Evolutionary conservation across 2,797 vertebrate species (phyloP).

Genomic region (Leuciscus waleckii): DNA sequence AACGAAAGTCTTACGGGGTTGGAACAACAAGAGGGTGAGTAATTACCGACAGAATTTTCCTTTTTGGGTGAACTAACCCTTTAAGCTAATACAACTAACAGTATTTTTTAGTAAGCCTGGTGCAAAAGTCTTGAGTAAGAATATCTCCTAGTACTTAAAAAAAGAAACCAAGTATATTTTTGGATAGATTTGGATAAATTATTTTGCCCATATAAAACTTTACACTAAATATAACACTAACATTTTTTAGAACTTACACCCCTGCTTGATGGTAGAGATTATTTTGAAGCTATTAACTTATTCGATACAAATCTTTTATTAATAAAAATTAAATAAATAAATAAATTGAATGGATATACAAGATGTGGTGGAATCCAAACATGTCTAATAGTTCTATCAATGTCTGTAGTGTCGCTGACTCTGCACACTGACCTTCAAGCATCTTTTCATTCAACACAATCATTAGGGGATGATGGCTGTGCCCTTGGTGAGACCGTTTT

Average conservation of each 20-base stretch:
- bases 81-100: not conserved
- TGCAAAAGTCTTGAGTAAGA: not conserved
- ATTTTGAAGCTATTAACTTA: not conserved
- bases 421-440: not conserved
- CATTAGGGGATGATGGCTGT: slow-evolving; percentile 5
- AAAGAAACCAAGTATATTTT: not conserved
- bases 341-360: not conserved
- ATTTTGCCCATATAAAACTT: not conserved
- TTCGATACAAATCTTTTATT: not conserved
- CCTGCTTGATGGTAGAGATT: not conserved
- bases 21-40: too few relatives aligned
- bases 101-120: not conserved
- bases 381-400: slow-evolving; percentile 5
- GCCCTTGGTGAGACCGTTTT: slow-evolving; percentile 25
- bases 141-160: not conserved
- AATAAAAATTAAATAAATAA: not conserved
- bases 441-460: slow-evolving; percentile 29
- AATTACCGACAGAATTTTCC: too few relatives aligned
- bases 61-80: too few relatives aligned
- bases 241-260: not conserved
- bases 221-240: not conserved
- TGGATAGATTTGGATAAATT: not conserved
- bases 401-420: not conserved
- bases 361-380: not conserved
- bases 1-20: too few relatives aligned